Percentiles rank a stretch among this genome's conserved stretches.
Conservation (phyloP, 2,797 vertebrate genomes). For the Pyrocephalus nanus region DNA sequence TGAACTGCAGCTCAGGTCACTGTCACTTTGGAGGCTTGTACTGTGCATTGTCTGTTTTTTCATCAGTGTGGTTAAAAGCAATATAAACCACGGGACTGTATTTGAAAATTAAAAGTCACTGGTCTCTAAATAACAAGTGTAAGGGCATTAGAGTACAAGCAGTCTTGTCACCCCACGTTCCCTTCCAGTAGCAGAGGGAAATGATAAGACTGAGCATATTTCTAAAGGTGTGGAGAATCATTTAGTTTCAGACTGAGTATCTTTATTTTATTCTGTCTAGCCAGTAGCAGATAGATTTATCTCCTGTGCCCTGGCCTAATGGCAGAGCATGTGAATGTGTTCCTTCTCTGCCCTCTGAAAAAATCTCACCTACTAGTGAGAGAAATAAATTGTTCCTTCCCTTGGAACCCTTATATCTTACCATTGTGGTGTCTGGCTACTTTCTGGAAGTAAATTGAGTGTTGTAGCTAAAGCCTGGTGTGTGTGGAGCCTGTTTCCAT, state of each 20-base stretch:
- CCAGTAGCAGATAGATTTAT: conserved; percentile 4
- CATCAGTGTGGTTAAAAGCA: not conserved
- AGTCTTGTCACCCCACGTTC: not conserved
- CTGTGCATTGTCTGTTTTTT: not conserved
- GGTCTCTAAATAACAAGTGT: not conserved
- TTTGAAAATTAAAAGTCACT: conserved; percentile 42
- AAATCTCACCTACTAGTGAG: not conserved
- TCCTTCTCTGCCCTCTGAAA: not conserved
- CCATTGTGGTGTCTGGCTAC: not conserved
- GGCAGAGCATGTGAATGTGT: not conserved
- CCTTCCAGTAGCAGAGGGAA: not conserved
- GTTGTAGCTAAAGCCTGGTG: not conserved
- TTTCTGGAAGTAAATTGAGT: not conserved
- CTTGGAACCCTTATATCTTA: not conserved
- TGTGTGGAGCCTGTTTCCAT: not conserved
- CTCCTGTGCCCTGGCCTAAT: not conserved
- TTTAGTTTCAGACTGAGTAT: not conserved
- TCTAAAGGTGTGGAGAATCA: not conserved
- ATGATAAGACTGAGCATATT: not conserved
- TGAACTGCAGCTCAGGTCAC: conserved; percentile 18
- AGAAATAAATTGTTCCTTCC: not conserved
- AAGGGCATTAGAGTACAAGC: not conserved
- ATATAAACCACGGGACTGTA: not conserved
- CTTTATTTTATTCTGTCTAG: conserved; percentile 13
- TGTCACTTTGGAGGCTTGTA: conserved; percentile 6